phyloP scores from a whole-genome alignment of 2,113 vertebrate genomes.

The Brienomyrus longianalis region DNA sequence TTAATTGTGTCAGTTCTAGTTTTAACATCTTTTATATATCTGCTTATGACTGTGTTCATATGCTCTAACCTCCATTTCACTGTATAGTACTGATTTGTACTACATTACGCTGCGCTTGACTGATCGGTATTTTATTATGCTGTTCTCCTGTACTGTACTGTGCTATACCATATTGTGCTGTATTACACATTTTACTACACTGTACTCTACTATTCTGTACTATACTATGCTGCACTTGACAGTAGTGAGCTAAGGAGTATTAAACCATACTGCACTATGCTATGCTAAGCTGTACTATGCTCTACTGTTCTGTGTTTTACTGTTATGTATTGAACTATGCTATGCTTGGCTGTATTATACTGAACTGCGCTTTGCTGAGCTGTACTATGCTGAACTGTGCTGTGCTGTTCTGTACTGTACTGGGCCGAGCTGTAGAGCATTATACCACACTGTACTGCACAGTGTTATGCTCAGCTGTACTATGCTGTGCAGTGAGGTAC shows the following conservation, averaged over 20 bases:
- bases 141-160: not conserved
- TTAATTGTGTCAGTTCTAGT: not conserved
- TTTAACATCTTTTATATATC: not conserved
- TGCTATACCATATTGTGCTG: not conserved
- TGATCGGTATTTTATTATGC: not conserved
- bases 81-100: not conserved
- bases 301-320: not conserved
- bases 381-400: not conserved
- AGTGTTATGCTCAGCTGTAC: not conserved
- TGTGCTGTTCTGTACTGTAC: not conserved
- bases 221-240: too few species aligned
- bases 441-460: not conserved
- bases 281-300: not conserved
- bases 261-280: not conserved
- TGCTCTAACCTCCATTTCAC: not conserved
- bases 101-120: not conserved
- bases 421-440: not conserved
- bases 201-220: not conserved
- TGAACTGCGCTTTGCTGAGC: not conserved
- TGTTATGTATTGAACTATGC: not conserved
- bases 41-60: not conserved
- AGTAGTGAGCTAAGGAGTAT: not conserved
- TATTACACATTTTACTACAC: not conserved
- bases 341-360: not conserved
- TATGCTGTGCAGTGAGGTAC: not conserved